Evolutionary conservation across 2,797 vertebrate genomes (phyloP), one percentile per base, ranked within the genome.

Genomic region (Rhodeus uyekii): DNA sequence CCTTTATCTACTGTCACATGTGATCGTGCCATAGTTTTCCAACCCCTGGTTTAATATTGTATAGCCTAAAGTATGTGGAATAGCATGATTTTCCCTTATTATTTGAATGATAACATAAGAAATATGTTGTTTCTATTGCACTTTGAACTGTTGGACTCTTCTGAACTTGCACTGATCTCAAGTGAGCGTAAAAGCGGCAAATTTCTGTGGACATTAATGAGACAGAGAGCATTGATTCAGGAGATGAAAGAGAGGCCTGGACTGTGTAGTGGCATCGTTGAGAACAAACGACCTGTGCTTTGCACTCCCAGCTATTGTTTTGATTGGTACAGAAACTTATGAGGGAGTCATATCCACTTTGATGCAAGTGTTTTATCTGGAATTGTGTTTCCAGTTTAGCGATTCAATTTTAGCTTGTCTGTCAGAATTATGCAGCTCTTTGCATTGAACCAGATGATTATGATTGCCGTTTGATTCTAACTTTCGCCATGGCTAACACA

Each of bases 121-220:
- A 60, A 16, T 60, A 16, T 60, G 24, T 29, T 1, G 53, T 55
- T 24, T 24, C n/a, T n/a, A 55, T 5, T 55, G 27, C 58, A 29
- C 58, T 60, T 13, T 60, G 58, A 60, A 29, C 46, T 48, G 2
- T 24, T 24, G 24, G 42, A 46, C 46, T 29, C 38, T 58, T 32
- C 19, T 68, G 39, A 29, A 72, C 6, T 48, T 67, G 64, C 36
- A 39, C 65, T 68, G 42, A 39, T 32, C 67, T 71, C 38, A 65
- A 67, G 42, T 48, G 42, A 84, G 53, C 1, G 8, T 27, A 34
- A 61, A 69, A 24, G 64, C 61, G 63, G 61, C 69, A 76, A 44
- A 85, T 71, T 72, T 81, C 63, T 39, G 48, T n/a, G 63, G 58
- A 61, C 60, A 76, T 87, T 80, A 61, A 73, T 36, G 44, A 72